phyloP scores from a whole-genome alignment of 2,797 vertebrate genomes.

The Lepilemur ruficaudatus region DNA sequence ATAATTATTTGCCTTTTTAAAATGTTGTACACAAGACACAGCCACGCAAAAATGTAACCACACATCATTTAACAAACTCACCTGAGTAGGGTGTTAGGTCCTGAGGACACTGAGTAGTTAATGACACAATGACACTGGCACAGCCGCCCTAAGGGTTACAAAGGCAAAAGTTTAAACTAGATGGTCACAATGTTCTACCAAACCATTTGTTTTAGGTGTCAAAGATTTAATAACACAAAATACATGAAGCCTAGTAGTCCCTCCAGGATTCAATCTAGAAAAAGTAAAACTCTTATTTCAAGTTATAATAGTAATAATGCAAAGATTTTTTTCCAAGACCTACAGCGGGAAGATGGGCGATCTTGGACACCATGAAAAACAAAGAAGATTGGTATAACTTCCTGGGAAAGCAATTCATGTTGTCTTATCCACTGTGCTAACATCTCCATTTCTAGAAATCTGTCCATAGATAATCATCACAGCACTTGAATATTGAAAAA shows the following conservation, averaged over 20 bases:
- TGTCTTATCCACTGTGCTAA: background rate
- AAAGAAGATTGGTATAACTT: background rate
- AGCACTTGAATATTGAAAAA: background rate
- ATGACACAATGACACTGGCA: slow-evolving; percentile 96
- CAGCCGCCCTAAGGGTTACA: slow-evolving; percentile 91
- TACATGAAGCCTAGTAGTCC: background rate
- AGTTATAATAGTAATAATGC: background rate
- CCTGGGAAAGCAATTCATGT: background rate
- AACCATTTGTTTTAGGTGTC: background rate
- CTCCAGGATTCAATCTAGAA: slow-evolving; percentile 25
- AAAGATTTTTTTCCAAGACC: background rate
- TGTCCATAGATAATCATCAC: background rate
- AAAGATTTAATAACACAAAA: slow-evolving; percentile 40
- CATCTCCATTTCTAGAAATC: slow-evolving; percentile 27
- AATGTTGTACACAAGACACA: background rate
- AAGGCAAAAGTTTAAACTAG: slow-evolving; percentile 64
- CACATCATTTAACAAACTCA: slow-evolving; percentile 72
- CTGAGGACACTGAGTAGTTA: slow-evolving; percentile 97
- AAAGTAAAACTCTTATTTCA: background rate
- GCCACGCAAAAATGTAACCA: background rate
- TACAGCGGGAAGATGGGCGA: background rate
- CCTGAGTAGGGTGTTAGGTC: slow-evolving; percentile 96
- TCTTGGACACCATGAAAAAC: background rate
- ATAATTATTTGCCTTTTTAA: background rate
- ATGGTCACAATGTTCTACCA: background rate